Conservation (phyloP, 2,888 invertebrate species). For the Platycheirus albimanus region DNA sequence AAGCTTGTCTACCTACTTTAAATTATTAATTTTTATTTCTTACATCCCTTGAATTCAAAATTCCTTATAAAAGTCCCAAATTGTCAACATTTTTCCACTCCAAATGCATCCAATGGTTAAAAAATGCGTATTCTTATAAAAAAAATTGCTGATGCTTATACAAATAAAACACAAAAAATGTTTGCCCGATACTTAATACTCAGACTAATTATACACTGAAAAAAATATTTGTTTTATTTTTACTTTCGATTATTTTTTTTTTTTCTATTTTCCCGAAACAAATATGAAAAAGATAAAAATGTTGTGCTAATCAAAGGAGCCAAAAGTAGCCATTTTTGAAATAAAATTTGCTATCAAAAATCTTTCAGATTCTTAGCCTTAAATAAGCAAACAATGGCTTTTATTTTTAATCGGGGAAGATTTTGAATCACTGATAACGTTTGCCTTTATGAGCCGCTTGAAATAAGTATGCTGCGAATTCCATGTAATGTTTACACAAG, state of each 20-base stretch:
- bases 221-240: slow-evolving; percentile 5
- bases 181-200: not conserved
- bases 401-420: too few relatives aligned
- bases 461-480: too few relatives aligned
- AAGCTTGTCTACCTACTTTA: slow-evolving; percentile 29
- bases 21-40: slow-evolving; percentile 45
- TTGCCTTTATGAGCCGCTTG: too few relatives aligned
- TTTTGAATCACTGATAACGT: too few relatives aligned
- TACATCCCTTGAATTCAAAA: slow-evolving; percentile 17
- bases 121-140: slow-evolving; percentile 11
- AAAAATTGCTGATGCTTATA: slow-evolving; percentile 28
- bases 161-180: slow-evolving; percentile 7
- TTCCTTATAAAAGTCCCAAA: not conserved
- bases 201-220: slow-evolving; percentile 10
- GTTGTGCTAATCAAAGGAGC: too few relatives aligned
- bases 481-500: too few relatives aligned
- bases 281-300: too few relatives aligned
- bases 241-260: not conserved
- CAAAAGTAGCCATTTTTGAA: too few relatives aligned
- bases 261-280: not conserved
- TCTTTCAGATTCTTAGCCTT: too few relatives aligned
- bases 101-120: not conserved
- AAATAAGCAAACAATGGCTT: too few relatives aligned
- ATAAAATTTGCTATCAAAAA: too few relatives aligned
- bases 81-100: not conserved